These are phyloP conservation scores for Lepidocolaptes lacrymiger DNA, from an alignment of 2,797 vertebrate species.

Conservation along the genomic window DNA sequence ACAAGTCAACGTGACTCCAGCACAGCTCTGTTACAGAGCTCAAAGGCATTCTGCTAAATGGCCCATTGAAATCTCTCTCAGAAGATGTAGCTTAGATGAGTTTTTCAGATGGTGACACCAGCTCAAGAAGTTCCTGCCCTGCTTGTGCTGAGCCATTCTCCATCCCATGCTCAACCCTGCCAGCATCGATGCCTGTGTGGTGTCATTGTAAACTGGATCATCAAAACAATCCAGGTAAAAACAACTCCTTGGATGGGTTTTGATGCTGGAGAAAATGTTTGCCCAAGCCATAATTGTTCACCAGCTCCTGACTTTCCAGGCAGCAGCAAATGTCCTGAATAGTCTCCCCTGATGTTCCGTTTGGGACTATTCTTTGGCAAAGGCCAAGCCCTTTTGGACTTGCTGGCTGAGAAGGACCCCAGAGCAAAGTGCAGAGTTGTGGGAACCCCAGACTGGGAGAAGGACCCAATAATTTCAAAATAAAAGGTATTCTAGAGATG, in stretches of 20 bases:
- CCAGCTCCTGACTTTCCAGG: not conserved
- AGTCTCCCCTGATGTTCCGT: not conserved
- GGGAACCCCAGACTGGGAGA: not conserved
- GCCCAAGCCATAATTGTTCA: not conserved
- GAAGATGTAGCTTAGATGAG: not conserved
- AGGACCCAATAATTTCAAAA: not conserved
- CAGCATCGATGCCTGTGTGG: fast-evolving
- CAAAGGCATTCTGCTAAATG: not conserved
- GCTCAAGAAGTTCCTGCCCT: not conserved
- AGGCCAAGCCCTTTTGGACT: not conserved
- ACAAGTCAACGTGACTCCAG: not conserved
- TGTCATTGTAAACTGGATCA: not conserved
- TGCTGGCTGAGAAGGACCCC: not conserved
- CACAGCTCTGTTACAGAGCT: not conserved
- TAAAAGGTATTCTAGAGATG: conserved; percentile 9
- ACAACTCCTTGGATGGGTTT: not conserved
- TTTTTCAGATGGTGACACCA: not conserved
- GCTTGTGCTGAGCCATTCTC: not conserved
- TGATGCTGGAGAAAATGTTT: not conserved
- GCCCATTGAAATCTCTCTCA: not conserved
- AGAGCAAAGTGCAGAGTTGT: not conserved
- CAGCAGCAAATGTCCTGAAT: not conserved
- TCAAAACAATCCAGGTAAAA: not conserved
- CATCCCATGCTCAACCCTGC: not conserved
- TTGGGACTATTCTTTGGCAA: not conserved